Conservation (phyloP, 2,113 vertebrate genomes). For the Anser cygnoides region DNA sequence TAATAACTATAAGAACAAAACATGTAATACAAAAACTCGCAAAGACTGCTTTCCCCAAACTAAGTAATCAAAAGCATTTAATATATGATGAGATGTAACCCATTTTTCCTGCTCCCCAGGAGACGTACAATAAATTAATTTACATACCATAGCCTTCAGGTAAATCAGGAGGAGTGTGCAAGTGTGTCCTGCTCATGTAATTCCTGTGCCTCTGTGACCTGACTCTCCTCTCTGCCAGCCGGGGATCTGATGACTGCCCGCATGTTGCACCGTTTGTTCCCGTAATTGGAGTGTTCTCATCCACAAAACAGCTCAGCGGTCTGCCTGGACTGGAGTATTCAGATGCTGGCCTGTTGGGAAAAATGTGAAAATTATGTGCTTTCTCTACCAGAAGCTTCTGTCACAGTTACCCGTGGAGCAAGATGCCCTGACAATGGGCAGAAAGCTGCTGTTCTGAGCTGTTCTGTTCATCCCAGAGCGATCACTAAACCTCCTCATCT, state of each 20-base stretch:
- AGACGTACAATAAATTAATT: background rate
- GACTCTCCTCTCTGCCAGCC: constrained; percentile 88
- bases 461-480: background rate
- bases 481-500: background rate
- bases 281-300: constrained; percentile 92
- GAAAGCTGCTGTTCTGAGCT: background rate
- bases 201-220: constrained; percentile 93
- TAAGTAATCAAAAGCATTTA: background rate
- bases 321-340: constrained; percentile 95
- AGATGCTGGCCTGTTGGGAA: constrained; percentile 85
- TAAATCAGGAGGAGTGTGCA: constrained; percentile 93
- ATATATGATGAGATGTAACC: rapidly evolving
- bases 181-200: constrained; percentile 97
- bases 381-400: background rate
- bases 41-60: background rate
- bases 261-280: constrained; percentile 91
- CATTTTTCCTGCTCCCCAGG: background rate
- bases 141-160: constrained; percentile 93
- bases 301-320: constrained; percentile 93
- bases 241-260: constrained; percentile 84
- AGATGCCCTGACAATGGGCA: rapidly evolving
- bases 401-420: background rate
- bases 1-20: background rate
- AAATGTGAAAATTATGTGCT: background rate
- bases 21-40: background rate